Evolutionary conservation across 2,113 vertebrate genomes (phyloP), one percentile per base, ranked within the genome.

Genomic region (Turnix velox): DNA sequence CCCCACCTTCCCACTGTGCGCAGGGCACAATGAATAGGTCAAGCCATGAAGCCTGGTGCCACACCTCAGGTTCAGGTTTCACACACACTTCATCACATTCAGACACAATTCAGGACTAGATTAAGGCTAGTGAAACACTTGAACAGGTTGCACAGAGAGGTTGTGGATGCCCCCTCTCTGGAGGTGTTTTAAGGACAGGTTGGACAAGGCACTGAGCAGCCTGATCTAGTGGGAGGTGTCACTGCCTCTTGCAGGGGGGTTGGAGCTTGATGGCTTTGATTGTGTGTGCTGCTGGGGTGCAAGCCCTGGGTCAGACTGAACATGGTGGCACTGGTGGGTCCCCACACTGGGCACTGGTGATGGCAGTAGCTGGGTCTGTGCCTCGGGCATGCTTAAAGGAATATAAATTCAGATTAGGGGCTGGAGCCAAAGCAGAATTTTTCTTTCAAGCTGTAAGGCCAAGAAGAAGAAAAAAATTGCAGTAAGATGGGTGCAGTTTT

Each of bases 21-120:
- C 0, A 0, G 59, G 68, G 27, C 40, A 66, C 31, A 22, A 25
- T 45, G 11, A 33, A 28, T 24, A 42, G 40, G 8, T 33, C 0
- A 0, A 79, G 48, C 33, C 54, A 10, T 4, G 1, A 39, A 22
- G 7, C 22, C 25, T n/a, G 25, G 37, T 24, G 19, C 23, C 71
- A 49, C 19, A 7, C 9, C 42, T 31, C 6, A 14, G 16, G 3
- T 23, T 20, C 49, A 8, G 7, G 3, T 39, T 76, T 39, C 57
- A 61, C 4, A 2, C 2, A 14, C 23, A 5, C 48, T 48, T 46
- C 4, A 11, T 12, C 37, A 3, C 28, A 5, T 19, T 4, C 49
- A 42, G 49, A 58, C 27, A 48, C 68, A 63, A 55, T 14, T 63
- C 20, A 76, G 49, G 24, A 18, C 25, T 11, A 48, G 33, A 31